phyloP scores from a whole-genome alignment of 1,140 invertebrate species.

The Grapholita molesta region DNA sequence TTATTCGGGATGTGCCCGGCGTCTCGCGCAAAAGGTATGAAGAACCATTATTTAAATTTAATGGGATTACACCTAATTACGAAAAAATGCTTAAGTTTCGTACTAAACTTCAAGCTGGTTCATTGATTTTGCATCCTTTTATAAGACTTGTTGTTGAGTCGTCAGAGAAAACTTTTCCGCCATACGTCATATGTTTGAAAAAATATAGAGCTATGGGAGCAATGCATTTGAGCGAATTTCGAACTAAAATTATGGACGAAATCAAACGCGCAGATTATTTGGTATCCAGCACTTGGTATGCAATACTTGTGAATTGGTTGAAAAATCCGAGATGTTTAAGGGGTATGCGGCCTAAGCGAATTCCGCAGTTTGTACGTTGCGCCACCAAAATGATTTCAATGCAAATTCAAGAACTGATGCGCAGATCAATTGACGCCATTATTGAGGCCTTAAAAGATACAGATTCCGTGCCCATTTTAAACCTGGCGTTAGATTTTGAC shows the following conservation, averaged over 20 bases:
- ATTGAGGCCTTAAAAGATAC: conserved; percentile 57
- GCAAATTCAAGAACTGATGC: conserved; percentile 75
- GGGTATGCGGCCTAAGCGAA: conserved; percentile 56
- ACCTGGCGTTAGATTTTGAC: conserved; percentile 70
- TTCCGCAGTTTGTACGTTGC: conserved; percentile 60
- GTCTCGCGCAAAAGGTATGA: conserved; percentile 56
- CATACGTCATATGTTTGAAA: conserved; percentile 76
- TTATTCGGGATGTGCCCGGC: conserved; percentile 70
- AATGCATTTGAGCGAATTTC: conserved; percentile 68
- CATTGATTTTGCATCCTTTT: conserved; percentile 80
- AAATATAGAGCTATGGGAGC: conserved; percentile 72
- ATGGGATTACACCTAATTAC: conserved; percentile 80
- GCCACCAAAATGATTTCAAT: conserved; percentile 72
- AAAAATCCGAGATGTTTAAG: conserved; percentile 67
- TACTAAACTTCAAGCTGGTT: conserved; percentile 74
- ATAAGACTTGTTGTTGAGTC: conserved; percentile 80
- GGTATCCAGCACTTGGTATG: conserved; percentile 72
- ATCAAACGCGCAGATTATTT: conserved; percentile 69
- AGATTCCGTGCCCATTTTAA: conserved; percentile 59
- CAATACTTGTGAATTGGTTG: conserved; percentile 62
- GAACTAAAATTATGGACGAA: conserved; percentile 64
- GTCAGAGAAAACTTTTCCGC: conserved; percentile 77
- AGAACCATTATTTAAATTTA: conserved; percentile 77
- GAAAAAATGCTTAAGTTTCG: conserved; percentile 79
- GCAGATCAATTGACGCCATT: conserved; percentile 66